Conservation (phyloP, 1,140 invertebrate genomes). For the Steinernema khuongi region DNA sequence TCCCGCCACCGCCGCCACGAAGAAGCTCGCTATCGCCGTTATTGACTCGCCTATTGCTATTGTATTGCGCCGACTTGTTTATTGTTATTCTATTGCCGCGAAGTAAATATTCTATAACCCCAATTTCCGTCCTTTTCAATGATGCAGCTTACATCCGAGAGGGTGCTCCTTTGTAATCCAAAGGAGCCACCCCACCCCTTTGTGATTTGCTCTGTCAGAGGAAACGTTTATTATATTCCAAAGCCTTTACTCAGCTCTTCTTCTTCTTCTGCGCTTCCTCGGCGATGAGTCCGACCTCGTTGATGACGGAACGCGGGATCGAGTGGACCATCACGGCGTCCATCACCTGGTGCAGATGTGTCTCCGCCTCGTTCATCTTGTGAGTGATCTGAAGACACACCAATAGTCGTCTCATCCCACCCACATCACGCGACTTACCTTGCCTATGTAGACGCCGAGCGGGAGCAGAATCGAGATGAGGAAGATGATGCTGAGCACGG, state of each 20-base stretch:
- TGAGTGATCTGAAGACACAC: background rate
- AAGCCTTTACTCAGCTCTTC: background rate
- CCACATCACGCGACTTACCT: background rate
- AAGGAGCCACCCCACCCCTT: no score
- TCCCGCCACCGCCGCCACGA: constrained; percentile 1
- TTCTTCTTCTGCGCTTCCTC: constrained; percentile 26
- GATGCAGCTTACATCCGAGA: no score
- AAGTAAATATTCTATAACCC: no score
- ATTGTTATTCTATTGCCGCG: no score
- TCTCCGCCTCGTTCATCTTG: constrained; percentile 19
- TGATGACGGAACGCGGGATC: constrained; percentile 11
- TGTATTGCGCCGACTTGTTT: no score
- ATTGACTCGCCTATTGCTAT: background rate
- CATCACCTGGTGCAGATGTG: constrained; percentile 28
- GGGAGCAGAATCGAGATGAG: background rate
- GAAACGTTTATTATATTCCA: no score
- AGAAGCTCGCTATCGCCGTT: background rate
- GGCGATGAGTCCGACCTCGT: constrained; percentile 13
- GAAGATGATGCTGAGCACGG: background rate
- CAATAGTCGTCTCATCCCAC: background rate
- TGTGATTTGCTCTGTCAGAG: no score
- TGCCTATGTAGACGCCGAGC: background rate
- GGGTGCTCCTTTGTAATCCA: no score
- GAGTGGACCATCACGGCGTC: constrained; percentile 9
- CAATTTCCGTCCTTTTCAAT: no score